Evolutionary conservation across 2,113 vertebrate genomes (phyloP), one percentile per base, ranked within the genome.

Genomic region (Mionectes macconnelli): DNA sequence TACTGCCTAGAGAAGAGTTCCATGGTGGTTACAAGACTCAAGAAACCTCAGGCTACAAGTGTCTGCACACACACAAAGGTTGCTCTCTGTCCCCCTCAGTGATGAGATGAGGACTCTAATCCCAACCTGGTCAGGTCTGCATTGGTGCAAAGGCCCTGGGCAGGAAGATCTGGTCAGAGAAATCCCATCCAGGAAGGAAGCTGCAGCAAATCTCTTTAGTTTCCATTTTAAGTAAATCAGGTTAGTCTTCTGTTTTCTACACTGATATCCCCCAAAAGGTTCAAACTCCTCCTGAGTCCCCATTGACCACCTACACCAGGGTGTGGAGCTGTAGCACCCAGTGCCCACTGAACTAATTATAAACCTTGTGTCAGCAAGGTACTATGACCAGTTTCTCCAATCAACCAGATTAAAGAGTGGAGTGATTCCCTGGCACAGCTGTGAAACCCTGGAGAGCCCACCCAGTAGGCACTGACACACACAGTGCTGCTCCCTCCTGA

Each of bases 381-480:
- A 8, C 7, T 72, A 1, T 24, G 76, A 18, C 24, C 22, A 33
- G 18, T 31, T 63, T 57, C 37, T 40, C 16, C n/a, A 56, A n/a
- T 60, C 5, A 60, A 33, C 4, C 22, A 57, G 28, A 28, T 35
- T 3, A 44, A 69, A 8, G 0, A 59, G 10, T 0, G 22, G 23
- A 19, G 19, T 28, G 9, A 6, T 4, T 37, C 49, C 27, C 35
- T 33, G 35, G n/a, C 23, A 8, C 3, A n/a, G 45, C 33, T 1
- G 0, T 4, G 55, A 27, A 20, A 33, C 24, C 25, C 14, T 56
- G 40, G 44, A 74, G 31, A 78, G 37, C 30, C 40, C 74, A 60
- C 6, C 47, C 52, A 47, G 63, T 5, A 24, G 72, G 47, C 28
- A 44, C 14, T 0, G 8, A 4, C 52, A 37, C 0, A 2, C n/a